These are phyloP conservation scores for Apis florea DNA, from an alignment of 1,140 invertebrate species.

Conservation along the genomic window DNA sequence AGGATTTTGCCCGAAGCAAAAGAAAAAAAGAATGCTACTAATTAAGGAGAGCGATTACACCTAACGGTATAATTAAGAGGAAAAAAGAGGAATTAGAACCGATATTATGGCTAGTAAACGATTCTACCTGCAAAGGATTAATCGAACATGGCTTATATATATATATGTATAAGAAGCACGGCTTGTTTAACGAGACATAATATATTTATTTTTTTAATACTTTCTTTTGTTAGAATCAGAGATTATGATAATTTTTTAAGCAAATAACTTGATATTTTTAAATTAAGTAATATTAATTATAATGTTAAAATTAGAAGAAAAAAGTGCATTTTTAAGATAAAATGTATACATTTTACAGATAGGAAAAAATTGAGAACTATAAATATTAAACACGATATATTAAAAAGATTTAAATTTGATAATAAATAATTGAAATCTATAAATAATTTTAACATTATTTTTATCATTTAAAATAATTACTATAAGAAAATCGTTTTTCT, in stretches of 20 bases:
- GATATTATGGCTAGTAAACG: slow-evolving; percentile 39
- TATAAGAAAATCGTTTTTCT: too few species aligned
- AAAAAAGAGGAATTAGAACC: slow-evolving; percentile 46
- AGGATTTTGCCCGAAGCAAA: background rate
- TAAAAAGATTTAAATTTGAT: too few species aligned
- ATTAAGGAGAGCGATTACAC: slow-evolving; percentile 54
- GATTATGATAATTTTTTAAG: background rate
- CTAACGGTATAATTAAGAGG: slow-evolving; percentile 61
- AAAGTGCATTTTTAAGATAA: too few species aligned
- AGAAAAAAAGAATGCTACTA: slow-evolving; percentile 27
- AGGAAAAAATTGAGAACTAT: too few species aligned
- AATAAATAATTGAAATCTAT: too few species aligned
- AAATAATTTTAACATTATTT: too few species aligned
- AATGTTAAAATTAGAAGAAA: too few species aligned
- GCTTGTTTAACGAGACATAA: slow-evolving; percentile 35
- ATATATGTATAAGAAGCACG: slow-evolving; percentile 5
- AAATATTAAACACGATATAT: too few species aligned
- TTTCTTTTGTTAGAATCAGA: too few species aligned
- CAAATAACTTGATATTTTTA: background rate
- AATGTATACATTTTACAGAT: too few species aligned
- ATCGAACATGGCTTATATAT: slow-evolving; percentile 49
- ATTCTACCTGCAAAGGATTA: slow-evolving; percentile 30
- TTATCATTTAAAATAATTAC: too few species aligned
- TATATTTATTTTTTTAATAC: background rate
- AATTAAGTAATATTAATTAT: too few species aligned